Base-by-base conservation (phyloP, 1,140 invertebrate species). In the Cepaea nemoralis region DNA sequence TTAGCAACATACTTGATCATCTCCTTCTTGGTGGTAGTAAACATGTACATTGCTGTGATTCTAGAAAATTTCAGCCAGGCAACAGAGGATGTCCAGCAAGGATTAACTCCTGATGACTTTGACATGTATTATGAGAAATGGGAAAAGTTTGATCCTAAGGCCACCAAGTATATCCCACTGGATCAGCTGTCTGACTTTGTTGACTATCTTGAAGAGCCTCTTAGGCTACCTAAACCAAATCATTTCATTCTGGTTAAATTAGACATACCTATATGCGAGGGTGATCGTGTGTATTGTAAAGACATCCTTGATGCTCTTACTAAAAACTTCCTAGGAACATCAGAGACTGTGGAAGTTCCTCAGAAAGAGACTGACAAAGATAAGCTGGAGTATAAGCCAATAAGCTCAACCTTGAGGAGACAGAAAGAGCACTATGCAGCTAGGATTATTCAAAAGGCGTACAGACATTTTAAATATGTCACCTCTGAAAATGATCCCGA, bases 61-160 rank as follows among this genome's bases (percentile, higher is more conserved):
- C 94, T 99, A 91, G 98, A 99, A 92, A 99, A 99, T 92, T 99
- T 99, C 92, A 98, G 96, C 69, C 96, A 97, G 93, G 98, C 98
- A 45, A 99, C 97, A 63, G 98, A 99, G 93, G 98, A 99, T 92
- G 98, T 99, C 66, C 97, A 99, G 90, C 97, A 99, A 92, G 97
- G 98, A 10, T 93, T 99, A 66, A 99, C 98, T 42, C 97, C 98
- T 90, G 98, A 99, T 92, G 98, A 99, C 91, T 99, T 99, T 93
- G 98, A 99, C 91, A 98, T 99, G 97, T 99, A 98, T 92, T 99
- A 99, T 91, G 98, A 99, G 92, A 98, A 99, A 85, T 99, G 98
- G 98, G 97, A 99, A 91, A 95, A 97, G 88, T 99, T 97, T 92
- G 98, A 99, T 92, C 97, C 98, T 0, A 96, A 99, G 88, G 98